A percentile compares a stretch with the other conserved stretches of the same genome.
These are phyloP conservation scores for Mormyrus lacerda DNA, from an alignment of 2,113 vertebrate species.

Conservation along the genomic window DNA sequence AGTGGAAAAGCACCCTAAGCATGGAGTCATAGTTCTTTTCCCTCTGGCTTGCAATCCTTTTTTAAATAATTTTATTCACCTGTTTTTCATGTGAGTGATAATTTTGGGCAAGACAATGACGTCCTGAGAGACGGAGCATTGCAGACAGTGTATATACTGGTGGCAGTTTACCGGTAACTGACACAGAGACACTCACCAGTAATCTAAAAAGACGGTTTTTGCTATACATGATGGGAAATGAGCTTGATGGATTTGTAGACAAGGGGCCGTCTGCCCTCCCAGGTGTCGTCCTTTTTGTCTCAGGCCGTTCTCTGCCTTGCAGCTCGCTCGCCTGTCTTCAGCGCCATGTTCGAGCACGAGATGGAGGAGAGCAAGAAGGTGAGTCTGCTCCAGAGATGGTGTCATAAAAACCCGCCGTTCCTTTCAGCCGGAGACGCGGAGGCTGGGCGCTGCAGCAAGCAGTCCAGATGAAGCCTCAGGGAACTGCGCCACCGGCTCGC, in stretches of 20 bases:
- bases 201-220: background rate
- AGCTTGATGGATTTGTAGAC: background rate
- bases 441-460: background rate
- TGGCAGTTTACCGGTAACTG: background rate
- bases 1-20: too few relatives aligned
- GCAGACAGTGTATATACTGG: background rate
- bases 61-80: background rate
- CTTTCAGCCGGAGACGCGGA: background rate
- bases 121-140: background rate
- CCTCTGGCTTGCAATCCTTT: background rate
- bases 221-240: background rate
- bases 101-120: background rate
- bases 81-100: background rate
- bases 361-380: slow-evolving; percentile 91
- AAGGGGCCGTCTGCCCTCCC: background rate
- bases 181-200: background rate
- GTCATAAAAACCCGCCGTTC: background rate
- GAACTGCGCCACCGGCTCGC: background rate
- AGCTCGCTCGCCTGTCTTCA: slow-evolving; percentile 85
- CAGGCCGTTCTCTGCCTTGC: slow-evolving; percentile 10
- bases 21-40: background rate
- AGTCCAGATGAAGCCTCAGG: background rate
- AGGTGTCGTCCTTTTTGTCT: background rate
- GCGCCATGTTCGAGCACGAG: slow-evolving; percentile 87
- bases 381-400: slow-evolving; percentile 30